Conservation (phyloP, 2,113 vertebrate species). For the Rhadina sibilatrix region DNA sequence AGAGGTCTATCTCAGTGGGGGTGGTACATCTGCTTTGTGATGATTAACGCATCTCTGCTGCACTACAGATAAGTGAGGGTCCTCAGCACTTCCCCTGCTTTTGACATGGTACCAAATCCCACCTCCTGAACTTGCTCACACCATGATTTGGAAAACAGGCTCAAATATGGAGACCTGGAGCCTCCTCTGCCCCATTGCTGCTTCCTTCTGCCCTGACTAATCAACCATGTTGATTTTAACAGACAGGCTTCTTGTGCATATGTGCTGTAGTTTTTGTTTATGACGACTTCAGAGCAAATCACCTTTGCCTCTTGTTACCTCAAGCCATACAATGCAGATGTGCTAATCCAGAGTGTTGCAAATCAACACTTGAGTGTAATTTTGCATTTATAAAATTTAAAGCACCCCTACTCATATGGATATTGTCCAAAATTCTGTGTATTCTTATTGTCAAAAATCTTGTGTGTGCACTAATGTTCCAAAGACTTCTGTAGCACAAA, state of each 20-base stretch:
- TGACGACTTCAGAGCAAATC: neutral
- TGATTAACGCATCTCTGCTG: neutral
- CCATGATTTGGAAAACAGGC: neutral
- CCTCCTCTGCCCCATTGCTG: neutral
- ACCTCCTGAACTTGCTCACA: neutral
- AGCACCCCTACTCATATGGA: neutral
- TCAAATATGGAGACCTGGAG: neutral
- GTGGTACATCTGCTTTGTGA: neutral
- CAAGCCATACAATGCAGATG: neutral
- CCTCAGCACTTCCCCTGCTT: accelerated
- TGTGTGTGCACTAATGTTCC: neutral
- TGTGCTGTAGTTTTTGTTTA: neutral
- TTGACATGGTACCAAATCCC: neutral
- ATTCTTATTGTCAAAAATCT: neutral
- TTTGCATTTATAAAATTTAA: neutral
- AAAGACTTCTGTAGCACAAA: neutral
- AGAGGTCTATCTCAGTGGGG: neutral
- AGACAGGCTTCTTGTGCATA: neutral
- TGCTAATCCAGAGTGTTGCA: neutral
- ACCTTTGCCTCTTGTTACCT: neutral
- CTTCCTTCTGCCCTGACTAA: neutral
- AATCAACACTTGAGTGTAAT: neutral
- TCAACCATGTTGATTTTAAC: neutral
- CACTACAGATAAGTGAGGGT: neutral
- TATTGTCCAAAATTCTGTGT: neutral